Conservation (phyloP, 92 coral and sea anemone species). For the Isaurus tuberculatus region DNA sequence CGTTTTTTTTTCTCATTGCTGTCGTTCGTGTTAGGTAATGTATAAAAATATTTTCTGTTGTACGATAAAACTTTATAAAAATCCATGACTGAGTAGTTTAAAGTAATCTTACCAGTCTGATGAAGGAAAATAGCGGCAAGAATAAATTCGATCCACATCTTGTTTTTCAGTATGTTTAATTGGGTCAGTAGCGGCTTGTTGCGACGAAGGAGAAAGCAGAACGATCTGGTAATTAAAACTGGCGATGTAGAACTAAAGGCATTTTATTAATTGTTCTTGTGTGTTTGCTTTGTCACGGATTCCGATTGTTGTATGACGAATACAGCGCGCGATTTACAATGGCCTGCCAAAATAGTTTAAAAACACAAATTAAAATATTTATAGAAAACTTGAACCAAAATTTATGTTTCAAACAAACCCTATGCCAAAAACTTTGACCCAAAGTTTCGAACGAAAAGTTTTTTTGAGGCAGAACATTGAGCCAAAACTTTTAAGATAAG, state of each 20-base stretch:
- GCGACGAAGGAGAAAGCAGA: neutral
- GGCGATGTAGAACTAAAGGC: neutral
- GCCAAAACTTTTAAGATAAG: too few relatives aligned
- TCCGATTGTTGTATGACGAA: neutral
- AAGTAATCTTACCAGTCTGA: neutral
- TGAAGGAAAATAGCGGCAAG: neutral
- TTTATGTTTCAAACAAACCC: too few relatives aligned
- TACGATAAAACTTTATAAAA: neutral
- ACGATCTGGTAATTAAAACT: neutral
- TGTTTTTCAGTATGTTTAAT: neutral
- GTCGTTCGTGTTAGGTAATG: neutral
- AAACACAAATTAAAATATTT: too few relatives aligned
- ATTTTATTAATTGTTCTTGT: neutral
- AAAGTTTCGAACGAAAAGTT: too few relatives aligned
- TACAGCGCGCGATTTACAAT: too few relatives aligned
- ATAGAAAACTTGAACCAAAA: too few relatives aligned
- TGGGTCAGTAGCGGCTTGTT: neutral
- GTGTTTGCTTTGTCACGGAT: neutral
- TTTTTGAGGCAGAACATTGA: too few relatives aligned
- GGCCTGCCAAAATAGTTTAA: too few relatives aligned
- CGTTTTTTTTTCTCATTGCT: too few relatives aligned
- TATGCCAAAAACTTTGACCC: too few relatives aligned
- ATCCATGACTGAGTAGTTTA: too few relatives aligned
- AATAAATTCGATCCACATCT: slow-evolving; percentile 15
- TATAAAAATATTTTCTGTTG: neutral